These are phyloP conservation scores for Epirrita christyi DNA, from an alignment of 2,888 invertebrate species.

Conservation along the genomic window DNA sequence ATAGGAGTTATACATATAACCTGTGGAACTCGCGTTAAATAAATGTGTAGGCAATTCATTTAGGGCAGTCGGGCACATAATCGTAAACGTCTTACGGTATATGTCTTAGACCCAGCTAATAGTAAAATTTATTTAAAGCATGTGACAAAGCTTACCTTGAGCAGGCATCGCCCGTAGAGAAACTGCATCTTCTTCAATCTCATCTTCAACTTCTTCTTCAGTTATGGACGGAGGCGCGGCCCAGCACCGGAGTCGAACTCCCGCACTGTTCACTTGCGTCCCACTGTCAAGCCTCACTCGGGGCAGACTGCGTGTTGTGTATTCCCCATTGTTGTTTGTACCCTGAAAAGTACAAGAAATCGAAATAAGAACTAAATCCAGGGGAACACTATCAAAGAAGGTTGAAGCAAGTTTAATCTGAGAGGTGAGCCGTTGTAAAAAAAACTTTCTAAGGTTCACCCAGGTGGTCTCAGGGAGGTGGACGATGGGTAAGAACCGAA, in stretches of 20 bases:
- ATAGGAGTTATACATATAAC: too few relatives aligned
- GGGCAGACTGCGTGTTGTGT: conserved; percentile 81
- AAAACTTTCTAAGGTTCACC: too few relatives aligned
- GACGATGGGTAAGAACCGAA: too few relatives aligned
- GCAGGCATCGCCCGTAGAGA: conserved; percentile 86
- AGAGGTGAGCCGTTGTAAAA: too few relatives aligned
- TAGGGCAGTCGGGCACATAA: neutral
- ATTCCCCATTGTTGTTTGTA: conserved; percentile 73
- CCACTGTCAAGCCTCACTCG: conserved; percentile 89
- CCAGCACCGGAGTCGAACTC: conserved; percentile 85
- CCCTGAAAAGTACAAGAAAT: conserved; percentile 46
- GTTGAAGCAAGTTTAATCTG: too few relatives aligned
- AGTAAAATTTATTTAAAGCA: too few relatives aligned
- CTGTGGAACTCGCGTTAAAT: too few relatives aligned
- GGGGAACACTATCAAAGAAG: too few relatives aligned
- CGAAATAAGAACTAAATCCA: neutral
- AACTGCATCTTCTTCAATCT: conserved; percentile 86
- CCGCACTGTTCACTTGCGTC: conserved; percentile 84
- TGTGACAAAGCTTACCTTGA: conserved; percentile 71
- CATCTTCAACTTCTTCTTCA: conserved; percentile 87
- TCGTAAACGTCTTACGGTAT: neutral
- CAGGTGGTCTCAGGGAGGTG: too few relatives aligned
- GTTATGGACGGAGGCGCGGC: conserved; percentile 88
- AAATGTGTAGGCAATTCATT: neutral
- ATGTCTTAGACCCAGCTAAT: too few relatives aligned